phyloP scores from a whole-genome alignment of 2,113 vertebrate species.

The Hippocampus mohnikei region DNA sequence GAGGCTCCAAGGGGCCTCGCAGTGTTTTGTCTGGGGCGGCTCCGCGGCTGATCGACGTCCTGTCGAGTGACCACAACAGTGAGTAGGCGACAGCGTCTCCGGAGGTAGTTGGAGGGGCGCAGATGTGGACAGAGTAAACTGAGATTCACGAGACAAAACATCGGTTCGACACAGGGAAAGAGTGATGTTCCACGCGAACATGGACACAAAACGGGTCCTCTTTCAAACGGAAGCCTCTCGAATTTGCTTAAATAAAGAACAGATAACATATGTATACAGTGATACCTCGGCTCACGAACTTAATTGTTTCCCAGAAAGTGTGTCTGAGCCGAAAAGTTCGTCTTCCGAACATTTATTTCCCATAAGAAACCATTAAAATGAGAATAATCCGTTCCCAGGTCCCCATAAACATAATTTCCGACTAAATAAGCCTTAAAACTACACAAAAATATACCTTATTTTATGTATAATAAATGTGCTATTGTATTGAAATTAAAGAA shows the following conservation, averaged over 20 bases:
- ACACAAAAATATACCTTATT: too few species aligned
- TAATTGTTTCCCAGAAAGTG: too few species aligned
- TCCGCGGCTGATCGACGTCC: conserved; percentile 63
- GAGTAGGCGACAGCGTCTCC: conserved; percentile 44
- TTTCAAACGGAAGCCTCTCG: neutral
- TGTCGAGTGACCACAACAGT: conserved; percentile 47
- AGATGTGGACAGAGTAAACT: neutral
- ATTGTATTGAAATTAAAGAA: too few species aligned
- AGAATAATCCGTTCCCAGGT: too few species aligned
- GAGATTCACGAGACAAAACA: conserved; percentile 30
- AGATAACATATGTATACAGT: conserved; percentile 21
- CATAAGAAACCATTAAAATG: too few species aligned
- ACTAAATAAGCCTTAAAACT: too few species aligned
- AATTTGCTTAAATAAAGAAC: conserved; percentile 27
- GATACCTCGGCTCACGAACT: too few species aligned
- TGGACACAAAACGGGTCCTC: neutral
- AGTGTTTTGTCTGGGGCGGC: conserved; percentile 58
- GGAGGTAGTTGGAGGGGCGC: conserved; percentile 29
- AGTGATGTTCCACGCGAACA: neutral
- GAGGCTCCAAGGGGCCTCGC: conserved; percentile 53
- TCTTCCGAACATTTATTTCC: too few species aligned
- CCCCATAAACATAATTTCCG: too few species aligned
- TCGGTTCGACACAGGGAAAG: neutral
- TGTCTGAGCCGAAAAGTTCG: too few species aligned
- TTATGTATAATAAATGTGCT: too few species aligned